phyloP scores from a whole-genome alignment of 1,140 invertebrate species.

The Plectrocnemia conspersa region DNA sequence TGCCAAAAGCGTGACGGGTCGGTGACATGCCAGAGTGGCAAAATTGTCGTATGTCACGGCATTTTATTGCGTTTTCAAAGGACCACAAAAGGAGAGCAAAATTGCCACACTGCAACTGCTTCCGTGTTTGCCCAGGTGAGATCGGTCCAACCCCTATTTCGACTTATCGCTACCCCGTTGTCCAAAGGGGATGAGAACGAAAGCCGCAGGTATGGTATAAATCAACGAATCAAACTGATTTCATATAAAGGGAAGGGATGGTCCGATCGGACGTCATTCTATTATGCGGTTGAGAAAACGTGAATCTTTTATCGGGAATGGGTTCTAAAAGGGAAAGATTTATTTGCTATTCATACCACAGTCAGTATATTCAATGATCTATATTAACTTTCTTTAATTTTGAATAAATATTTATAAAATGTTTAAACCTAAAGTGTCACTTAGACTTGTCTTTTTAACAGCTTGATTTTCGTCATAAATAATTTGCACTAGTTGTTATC shows the following conservation, averaged over 20 bases:
- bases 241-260: not conserved
- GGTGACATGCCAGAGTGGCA: no score
- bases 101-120: no score
- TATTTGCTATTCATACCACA: not conserved
- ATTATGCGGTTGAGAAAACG: not conserved
- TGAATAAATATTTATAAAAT: not conserved
- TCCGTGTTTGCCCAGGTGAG: conserved; percentile 1
- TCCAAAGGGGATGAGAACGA: not conserved
- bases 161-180: not conserved
- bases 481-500: no score
- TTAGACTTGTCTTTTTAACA: no score
- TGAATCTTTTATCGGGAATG: not conserved
- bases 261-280: not conserved
- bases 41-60: no score
- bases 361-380: not conserved
- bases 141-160: not conserved
- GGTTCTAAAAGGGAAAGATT: conserved; percentile 1
- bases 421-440: no score
- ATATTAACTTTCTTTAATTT: not conserved
- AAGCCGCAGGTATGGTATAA: conserved; percentile 2
- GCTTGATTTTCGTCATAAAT: no score
- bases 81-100: not conserved
- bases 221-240: conserved; percentile 6
- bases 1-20: no score
- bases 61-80: not conserved